Evolutionary conservation across 2,797 vertebrate genomes (phyloP), one percentile per base, ranked within the genome.

Genomic region (Clamator glandarius): DNA sequence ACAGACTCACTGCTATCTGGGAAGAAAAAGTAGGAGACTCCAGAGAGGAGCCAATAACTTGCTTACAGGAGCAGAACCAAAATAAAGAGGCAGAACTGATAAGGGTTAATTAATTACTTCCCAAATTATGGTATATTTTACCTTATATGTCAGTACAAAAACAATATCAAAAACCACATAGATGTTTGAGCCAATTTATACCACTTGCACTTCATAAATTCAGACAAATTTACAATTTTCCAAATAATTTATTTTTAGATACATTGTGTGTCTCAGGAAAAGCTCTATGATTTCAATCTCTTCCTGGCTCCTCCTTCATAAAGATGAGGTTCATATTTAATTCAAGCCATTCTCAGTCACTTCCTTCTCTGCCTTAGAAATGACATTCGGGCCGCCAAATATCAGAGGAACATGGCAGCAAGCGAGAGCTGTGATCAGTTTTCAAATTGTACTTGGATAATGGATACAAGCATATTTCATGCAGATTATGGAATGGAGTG

Each of bases 241-340:
- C 80, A 33, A 95, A 85, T 83, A 90, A 95, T 63, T 92, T 69
- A 76, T n/a, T 41, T 70, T 24, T 64, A 93, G 29, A 11, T 85
- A 24, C 36, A 67, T 7, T 85, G 26, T 62, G 44, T 66, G 83
- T 63, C 64, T 59, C 70, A 42, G 62, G 87, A 90, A 85, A 94
- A 15, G n/a, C 14, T 93, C 76, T 26, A 58, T 14, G 4, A 91
- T 66, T 69, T 55, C 62, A 33, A 52, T 72, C 57, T 85, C 58
- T 58, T 35, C 54, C 48, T 66, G 48, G 80, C 79, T 96, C 73
- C 83, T 95, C 69, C 77, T 93, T 78, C 54, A 64, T 57, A 77
- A 81, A 94, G 70, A 94, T 77, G 33, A 93, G 23, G 69, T 6
- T 93, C 54, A 64, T 89, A 67, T 58, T 93, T 95, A 89, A 96